Evolutionary conservation across 1,140 invertebrate species (phyloP), one percentile per base, ranked within the genome.

Genomic region (Scylla paramamosain): DNA sequence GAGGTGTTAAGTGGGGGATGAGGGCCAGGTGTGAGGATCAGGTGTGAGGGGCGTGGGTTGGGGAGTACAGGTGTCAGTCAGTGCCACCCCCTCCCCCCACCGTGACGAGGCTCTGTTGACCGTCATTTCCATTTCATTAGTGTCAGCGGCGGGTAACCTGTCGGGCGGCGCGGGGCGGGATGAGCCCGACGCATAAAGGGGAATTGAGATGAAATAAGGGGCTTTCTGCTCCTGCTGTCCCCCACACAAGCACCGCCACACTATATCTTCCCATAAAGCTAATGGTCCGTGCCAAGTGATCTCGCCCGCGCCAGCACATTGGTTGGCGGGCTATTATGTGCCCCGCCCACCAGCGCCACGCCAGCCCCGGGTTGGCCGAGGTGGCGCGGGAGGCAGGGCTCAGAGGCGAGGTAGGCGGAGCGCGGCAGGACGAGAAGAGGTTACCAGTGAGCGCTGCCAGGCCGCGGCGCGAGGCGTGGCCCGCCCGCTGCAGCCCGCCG

Each of bases 191-290:
- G 25, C 48, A 92, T 67, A 48, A 91, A 95, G 52, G 48, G 82
- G 45, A 52, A 52, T 88, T 52, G 83, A n/a, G 91, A 92, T 92
- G 90, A 92, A 52, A 87, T 87, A 87, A 92, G 90, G 91, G 90
- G 48, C 90, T 87, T 86, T 87, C 83, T 93, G 91, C 83, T 7
- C 32, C 31, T n/a, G 94, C 29, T n/a, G 94, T 93, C 94, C 86
- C 91, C 94, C 52, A 82, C 94, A 88, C 94, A 45, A 88, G 91
- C 94, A 48, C 91, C 91, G 46, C 87, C 82, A 94, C 94, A 95
- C 83, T 95, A 87, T 89, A 93, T 95, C 94, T 93, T 88, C n/a
- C 94, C 87, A 95, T 95, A 92, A 95, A 89, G 91, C 91, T 95
- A 95, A 95, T 95, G 94, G 94, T 82, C 91, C 94, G 88, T 95